Percentiles rank a stretch among this genome's conserved stretches.
These are phyloP conservation scores for Podotricha telesiphe DNA, from an alignment of 2,888 invertebrate genomes.

Conservation along the genomic window DNA sequence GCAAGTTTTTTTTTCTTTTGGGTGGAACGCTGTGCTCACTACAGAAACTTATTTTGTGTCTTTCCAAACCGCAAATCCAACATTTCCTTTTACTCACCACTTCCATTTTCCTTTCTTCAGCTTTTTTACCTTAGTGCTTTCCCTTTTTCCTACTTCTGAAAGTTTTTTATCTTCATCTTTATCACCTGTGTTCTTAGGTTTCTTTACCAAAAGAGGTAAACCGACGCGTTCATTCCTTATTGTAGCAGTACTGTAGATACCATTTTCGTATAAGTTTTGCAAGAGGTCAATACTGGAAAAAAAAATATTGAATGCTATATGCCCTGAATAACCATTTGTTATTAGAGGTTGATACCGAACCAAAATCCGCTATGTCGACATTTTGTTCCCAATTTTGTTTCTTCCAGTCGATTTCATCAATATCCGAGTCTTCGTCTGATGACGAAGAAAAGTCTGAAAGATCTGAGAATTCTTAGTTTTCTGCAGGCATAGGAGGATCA, in stretches of 20 bases:
- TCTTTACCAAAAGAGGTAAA: slow-evolving; percentile 20
- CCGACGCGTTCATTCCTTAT: slow-evolving; percentile 10
- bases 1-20: slow-evolving; percentile 44
- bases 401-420: slow-evolving; percentile 24
- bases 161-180: neutral
- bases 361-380: slow-evolving; percentile 7
- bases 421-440: slow-evolving; percentile 21
- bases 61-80: slow-evolving; percentile 47
- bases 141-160: neutral
- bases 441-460: slow-evolving; percentile 25
- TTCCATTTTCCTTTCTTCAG: slow-evolving; percentile 44
- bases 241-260: slow-evolving; percentile 23
- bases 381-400: slow-evolving; percentile 13
- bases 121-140: slow-evolving; percentile 32
- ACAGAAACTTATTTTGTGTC: slow-evolving; percentile 46
- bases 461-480: slow-evolving; percentile 20
- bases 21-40: slow-evolving; percentile 47
- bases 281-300: slow-evolving; percentile 18
- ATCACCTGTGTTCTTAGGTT: neutral
- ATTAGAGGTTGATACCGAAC: slow-evolving; percentile 6
- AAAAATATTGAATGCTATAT: slow-evolving; percentile 18
- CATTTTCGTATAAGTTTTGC: slow-evolving; percentile 25
- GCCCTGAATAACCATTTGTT: slow-evolving; percentile 7
- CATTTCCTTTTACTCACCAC: slow-evolving; percentile 45
- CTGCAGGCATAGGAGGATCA: too few relatives aligned